These are phyloP conservation scores for Yponomeuta sedellus DNA, from an alignment of 2,888 invertebrate genomes.

Conservation along the genomic window DNA sequence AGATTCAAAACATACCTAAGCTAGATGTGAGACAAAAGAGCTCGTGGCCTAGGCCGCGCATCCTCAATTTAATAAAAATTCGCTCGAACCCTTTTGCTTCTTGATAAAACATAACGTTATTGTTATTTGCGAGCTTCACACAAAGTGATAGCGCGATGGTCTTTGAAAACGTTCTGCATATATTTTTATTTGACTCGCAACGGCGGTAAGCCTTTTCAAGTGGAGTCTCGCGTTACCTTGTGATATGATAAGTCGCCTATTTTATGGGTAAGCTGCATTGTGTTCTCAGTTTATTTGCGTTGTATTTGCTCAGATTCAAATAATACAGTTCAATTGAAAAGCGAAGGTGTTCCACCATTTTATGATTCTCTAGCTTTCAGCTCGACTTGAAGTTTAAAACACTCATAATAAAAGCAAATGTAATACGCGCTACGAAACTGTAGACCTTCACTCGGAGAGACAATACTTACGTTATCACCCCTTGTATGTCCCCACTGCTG, in stretches of 20 bases:
- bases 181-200: slow-evolving; percentile 9
- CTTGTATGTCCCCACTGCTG: too few species aligned
- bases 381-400: too few species aligned
- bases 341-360: not conserved
- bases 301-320: too few species aligned
- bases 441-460: too few species aligned
- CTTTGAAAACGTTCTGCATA: slow-evolving; percentile 2
- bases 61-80: slow-evolving; percentile 13
- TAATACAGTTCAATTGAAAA: too few species aligned
- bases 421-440: too few species aligned
- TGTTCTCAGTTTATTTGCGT: too few species aligned
- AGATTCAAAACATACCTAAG: slow-evolving; percentile 18
- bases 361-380: too few species aligned
- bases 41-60: not conserved
- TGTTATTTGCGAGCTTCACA: slow-evolving; percentile 9
- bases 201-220: slow-evolving; percentile 3
- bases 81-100: not conserved
- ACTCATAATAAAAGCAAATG: too few species aligned
- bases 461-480: too few species aligned
- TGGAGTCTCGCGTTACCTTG: not conserved
- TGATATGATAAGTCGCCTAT: too few species aligned
- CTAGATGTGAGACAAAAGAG: slow-evolving; percentile 17
- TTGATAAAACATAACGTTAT: slow-evolving; percentile 8
- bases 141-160: slow-evolving; percentile 5
- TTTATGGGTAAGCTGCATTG: too few species aligned